phyloP scores from a whole-genome alignment of 2,113 vertebrate genomes.

The Rafetus swinhoei region DNA sequence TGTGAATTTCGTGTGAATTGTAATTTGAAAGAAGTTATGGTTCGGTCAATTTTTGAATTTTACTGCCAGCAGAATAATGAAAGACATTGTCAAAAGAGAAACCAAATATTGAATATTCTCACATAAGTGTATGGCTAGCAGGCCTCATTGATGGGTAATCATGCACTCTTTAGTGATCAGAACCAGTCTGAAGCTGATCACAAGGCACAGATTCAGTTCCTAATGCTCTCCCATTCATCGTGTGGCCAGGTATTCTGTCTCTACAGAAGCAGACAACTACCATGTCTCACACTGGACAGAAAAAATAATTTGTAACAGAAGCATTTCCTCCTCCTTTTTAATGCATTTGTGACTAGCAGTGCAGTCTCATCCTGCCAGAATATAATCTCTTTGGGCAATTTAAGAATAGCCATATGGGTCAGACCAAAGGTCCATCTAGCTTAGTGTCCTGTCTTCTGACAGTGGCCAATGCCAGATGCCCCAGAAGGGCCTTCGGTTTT shows the following conservation, averaged over 20 bases:
- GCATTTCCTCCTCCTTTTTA: not conserved
- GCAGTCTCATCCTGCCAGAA: not conserved
- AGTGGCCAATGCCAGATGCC: no score
- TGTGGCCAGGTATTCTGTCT: not conserved
- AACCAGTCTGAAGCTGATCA: not conserved
- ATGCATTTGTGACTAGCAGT: not conserved
- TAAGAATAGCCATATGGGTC: no score
- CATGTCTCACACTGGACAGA: not conserved
- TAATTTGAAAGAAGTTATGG: conserved; percentile 17
- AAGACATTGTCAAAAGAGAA: conserved; percentile 7
- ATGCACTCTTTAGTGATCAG: not conserved
- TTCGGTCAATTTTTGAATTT: conserved; percentile 11
- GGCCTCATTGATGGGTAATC: not conserved
- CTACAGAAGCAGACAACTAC: not conserved
- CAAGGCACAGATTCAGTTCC: not conserved
- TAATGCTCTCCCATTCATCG: not conserved
- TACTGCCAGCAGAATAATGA: conserved; percentile 23
- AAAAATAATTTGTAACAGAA: not conserved
- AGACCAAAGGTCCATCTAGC: no score
- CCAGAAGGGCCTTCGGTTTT: not conserved
- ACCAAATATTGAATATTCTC: not conserved
- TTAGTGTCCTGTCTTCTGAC: no score
- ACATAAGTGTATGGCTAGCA: not conserved
- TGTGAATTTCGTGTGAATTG: not conserved
- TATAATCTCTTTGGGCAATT: not conserved